Base-by-base conservation (phyloP, 2,113 vertebrate species). In the Charadrius vociferus region DNA sequence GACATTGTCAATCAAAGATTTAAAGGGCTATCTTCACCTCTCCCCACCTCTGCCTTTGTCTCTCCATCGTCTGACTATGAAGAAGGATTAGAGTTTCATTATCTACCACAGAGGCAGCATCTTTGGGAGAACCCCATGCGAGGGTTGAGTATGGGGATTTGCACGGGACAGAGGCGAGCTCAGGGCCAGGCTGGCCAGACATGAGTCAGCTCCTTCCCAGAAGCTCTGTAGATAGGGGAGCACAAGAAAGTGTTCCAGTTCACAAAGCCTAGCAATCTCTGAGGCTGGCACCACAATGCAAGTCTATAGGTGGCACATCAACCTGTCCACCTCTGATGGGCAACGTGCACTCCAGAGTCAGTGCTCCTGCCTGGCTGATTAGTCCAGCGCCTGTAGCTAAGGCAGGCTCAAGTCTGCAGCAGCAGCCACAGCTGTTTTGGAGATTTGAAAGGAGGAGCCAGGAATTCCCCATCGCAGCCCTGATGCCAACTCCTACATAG, bases 391-490 rank as follows among this genome's bases (percentile, higher is more conserved):
- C 70, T 49, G 39, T 30, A 81, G 66, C 53, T 66, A 49, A 72
- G 45, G 62, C 70, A 93, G 78, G 9, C 29, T 22, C 58, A n/a
- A 30, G n/a, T 90, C 68, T 94, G 63, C 22, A 95, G 73, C 81
- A 89, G 81, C 70, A 93, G 70, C n/a, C 68, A 86, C 87, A 95
- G 90, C 79, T 95, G 90, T 87, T 97, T 82, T 92, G 58, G 75
- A 91, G 72, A 65, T 92, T 55, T 71, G 74, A 65, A 88, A 92
- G 87, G 56, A 95, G 75, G 58, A 93, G 70, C 37, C 86, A 96
- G 95, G 96, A 97, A 96, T 97, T 96, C 93, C 93, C 96, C 94
- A 94, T 86, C 90, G 86, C n/a, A 93, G 10, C 39, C 73, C 58
- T 79, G 52, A 53, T 95, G 96, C 95, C 94, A 94, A 61, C 63